Base-by-base conservation (phyloP, 2,888 invertebrate species). In the Hypomecis punctinalis region DNA sequence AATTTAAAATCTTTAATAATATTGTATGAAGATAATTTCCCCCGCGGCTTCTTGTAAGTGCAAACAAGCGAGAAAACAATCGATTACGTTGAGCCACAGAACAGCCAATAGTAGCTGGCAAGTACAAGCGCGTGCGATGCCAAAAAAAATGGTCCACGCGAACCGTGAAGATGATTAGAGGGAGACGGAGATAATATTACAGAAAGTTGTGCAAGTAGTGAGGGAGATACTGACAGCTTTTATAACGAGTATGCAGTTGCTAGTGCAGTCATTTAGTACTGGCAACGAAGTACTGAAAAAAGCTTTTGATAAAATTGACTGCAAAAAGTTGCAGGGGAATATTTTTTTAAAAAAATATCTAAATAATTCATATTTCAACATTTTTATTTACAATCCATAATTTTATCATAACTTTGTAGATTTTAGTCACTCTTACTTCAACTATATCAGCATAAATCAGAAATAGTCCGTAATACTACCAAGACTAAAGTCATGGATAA, bases 31-130 rank as follows among this genome's bases (percentile, higher is more conserved):
- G 77, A 76, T 33, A 64, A 72, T 73, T 67, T 75, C 70, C 74
- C 78, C 68, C 66, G 62, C 72, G 76, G 77, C 78, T 69, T 61
- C 65, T 63, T 70, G 66, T 61, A 71, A 72, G 67, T 70, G 74
- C 71, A 80, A 80, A 82, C 78, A 81, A 80, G 76, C 76, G 73
- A 80, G 77, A 84, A 88, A 83, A 90, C 88, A 86, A 90, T 86
- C 79, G 84, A 86, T 90, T 90, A 89, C 84, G 82, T 82, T 75
- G 80, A 43, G 35, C 37, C 65, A 61, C 65, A 66, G 61, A 37
- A 33, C 54, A 66, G n/a, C 7, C 13, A 43, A 36, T 13, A 61
- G 61, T 61, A 75, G 81, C 68, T 76, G 83, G 88, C 87, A 23
- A 23, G 23, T 23, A 82, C 79, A 81, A 78, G 74, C 85, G 87